Percentiles rank a stretch among this genome's conserved stretches.
These are phyloP conservation scores for Acrocephalus kingi DNA, from an alignment of 2,113 vertebrate species.

Conservation along the genomic window DNA sequence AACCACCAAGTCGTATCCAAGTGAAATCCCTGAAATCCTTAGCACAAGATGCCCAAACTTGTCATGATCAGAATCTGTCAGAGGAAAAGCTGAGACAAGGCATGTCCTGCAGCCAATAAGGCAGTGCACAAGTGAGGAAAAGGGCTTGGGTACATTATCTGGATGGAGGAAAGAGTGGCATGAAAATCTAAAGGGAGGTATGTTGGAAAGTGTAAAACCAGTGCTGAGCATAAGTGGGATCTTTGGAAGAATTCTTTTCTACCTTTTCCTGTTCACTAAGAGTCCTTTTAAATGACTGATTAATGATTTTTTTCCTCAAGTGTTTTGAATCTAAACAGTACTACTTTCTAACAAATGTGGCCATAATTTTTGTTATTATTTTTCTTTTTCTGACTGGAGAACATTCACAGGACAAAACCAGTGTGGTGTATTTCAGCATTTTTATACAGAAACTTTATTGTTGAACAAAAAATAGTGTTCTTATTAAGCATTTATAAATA, in stretches of 20 bases:
- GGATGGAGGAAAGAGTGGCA: neutral
- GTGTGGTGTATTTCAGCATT: neutral
- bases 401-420: neutral
- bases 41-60: neutral
- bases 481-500: constrained; percentile 6
- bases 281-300: neutral
- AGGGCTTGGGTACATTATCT: neutral
- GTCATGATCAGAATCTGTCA: neutral
- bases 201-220: neutral
- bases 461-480: neutral
- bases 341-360: neutral
- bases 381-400: neutral
- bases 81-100: neutral
- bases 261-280: neutral
- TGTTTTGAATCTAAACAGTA: neutral
- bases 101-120: neutral
- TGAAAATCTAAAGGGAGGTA: neutral
- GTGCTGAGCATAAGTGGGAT: neutral
- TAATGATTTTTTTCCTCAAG: neutral
- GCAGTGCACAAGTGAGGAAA: neutral
- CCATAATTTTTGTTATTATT: neutral
- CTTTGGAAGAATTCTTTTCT: neutral
- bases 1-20: neutral
- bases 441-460: neutral
- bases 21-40: neutral